Conservation (phyloP, 2,888 invertebrate genomes). For the Chrysolina americana region DNA sequence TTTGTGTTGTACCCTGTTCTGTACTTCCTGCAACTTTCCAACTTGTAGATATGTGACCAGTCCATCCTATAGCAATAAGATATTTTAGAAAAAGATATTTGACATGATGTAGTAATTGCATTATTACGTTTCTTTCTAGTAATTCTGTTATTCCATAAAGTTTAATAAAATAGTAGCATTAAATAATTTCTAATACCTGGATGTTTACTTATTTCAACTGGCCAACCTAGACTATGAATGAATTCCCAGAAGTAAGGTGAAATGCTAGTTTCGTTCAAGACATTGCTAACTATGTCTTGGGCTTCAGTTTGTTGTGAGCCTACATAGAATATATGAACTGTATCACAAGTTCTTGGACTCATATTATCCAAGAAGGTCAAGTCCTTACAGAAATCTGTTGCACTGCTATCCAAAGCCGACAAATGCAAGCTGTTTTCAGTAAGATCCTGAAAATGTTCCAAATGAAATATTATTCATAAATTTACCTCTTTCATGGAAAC, state of each 20-base stretch:
- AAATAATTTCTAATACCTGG: constrained; percentile 73
- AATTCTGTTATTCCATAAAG: too few relatives aligned
- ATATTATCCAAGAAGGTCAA: constrained; percentile 88
- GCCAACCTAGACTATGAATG: constrained; percentile 86
- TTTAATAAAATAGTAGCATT: too few relatives aligned
- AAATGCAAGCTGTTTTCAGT: constrained; percentile 72
- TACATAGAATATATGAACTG: constrained; percentile 95
- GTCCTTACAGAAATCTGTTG: constrained; percentile 83
- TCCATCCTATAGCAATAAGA: constrained; percentile 76
- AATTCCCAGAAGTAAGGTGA: constrained; percentile 74
- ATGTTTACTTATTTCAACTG: constrained; percentile 88
- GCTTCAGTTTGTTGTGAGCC: constrained; percentile 86
- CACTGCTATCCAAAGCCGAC: constrained; percentile 80
- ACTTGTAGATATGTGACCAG: constrained; percentile 90
- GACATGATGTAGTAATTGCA: too few relatives aligned
- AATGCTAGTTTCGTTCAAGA: constrained; percentile 70
- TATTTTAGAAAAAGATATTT: neutral
- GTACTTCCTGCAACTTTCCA: constrained; percentile 72
- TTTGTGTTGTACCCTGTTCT: constrained; percentile 52
- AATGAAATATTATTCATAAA: neutral
- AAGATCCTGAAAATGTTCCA: constrained; percentile 36
- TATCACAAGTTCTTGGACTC: constrained; percentile 90
- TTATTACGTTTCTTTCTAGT: too few relatives aligned
- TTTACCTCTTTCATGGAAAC: neutral
- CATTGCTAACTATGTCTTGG: constrained; percentile 86